phyloP scores from a whole-genome alignment of 2,113 vertebrate genomes.

The Polypterus senegalus region DNA sequence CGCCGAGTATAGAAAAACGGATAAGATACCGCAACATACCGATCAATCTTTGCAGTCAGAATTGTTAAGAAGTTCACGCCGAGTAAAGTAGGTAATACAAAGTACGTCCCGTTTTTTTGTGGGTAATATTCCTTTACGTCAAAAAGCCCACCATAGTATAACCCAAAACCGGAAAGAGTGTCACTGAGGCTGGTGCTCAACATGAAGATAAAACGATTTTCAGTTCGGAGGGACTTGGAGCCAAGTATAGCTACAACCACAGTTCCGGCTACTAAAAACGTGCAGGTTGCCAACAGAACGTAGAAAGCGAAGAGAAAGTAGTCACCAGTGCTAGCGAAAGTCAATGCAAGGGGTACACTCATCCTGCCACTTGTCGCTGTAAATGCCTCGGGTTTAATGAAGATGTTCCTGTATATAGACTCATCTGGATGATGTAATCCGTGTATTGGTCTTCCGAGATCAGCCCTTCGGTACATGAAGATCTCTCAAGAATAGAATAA shows the following conservation, averaged over 20 bases:
- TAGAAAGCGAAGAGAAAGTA: too few species aligned
- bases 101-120: slow-evolving; percentile 45
- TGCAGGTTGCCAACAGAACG: too few species aligned
- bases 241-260: slow-evolving; percentile 40
- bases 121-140: slow-evolving; percentile 58
- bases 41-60: slow-evolving; percentile 55
- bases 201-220: slow-evolving; percentile 60
- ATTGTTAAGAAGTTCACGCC: slow-evolving; percentile 56
- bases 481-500: too few species aligned
- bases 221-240: slow-evolving; percentile 35
- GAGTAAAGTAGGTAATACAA: slow-evolving; percentile 50
- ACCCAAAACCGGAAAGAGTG: slow-evolving; percentile 50
- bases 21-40: slow-evolving; percentile 49
- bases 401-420: too few species aligned
- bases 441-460: too few species aligned
- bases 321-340: too few species aligned
- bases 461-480: too few species aligned
- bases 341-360: too few species aligned
- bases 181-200: slow-evolving; percentile 59
- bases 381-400: too few species aligned
- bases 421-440: too few species aligned
- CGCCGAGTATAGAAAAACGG: slow-evolving; percentile 50
- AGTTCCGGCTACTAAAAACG: slow-evolving; percentile 30
- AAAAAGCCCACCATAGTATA: slow-evolving; percentile 55
- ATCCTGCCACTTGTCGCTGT: background rate